These are phyloP conservation scores for Sylvicola cinctus DNA, from an alignment of 2,888 invertebrate species.

Conservation along the genomic window DNA sequence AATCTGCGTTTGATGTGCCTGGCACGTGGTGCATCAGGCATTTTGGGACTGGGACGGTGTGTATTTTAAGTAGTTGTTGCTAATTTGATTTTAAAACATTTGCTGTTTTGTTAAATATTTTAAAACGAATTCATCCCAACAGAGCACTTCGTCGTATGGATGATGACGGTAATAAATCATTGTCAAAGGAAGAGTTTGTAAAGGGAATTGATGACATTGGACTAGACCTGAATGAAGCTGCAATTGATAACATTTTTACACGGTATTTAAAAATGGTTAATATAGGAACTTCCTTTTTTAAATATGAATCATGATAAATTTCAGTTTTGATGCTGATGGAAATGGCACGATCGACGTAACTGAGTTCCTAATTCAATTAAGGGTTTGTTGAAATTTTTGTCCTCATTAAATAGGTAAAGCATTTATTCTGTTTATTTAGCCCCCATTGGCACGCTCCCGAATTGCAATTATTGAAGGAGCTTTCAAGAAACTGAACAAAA, in stretches of 20 bases:
- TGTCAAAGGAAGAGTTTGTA: constrained; percentile 64
- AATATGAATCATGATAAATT: no score
- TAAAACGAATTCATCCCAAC: no score
- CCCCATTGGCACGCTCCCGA: constrained; percentile 58
- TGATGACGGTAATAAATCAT: constrained; percentile 65
- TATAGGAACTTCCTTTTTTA: background rate
- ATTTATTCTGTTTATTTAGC: constrained; percentile 30
- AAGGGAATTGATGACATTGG: constrained; percentile 62
- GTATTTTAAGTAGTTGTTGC: no score
- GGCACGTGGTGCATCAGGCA: constrained; percentile 68
- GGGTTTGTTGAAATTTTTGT: no score
- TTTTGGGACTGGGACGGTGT: constrained; percentile 72
- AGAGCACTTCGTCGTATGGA: constrained; percentile 79
- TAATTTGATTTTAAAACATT: no score
- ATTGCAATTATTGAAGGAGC: constrained; percentile 55
- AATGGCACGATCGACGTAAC: constrained; percentile 71
- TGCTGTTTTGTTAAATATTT: no score
- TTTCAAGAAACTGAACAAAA: constrained; percentile 69
- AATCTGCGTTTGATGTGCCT: constrained; percentile 66
- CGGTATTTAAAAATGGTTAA: constrained; percentile 14
- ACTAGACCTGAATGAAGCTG: constrained; percentile 36
- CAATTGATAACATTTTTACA: constrained; percentile 17
- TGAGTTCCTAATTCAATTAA: constrained; percentile 64
- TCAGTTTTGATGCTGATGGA: constrained; percentile 59
- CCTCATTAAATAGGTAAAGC: no score